phyloP scores from a whole-genome alignment of 2,113 vertebrate genomes.

The Nannospalax galili region DNA sequence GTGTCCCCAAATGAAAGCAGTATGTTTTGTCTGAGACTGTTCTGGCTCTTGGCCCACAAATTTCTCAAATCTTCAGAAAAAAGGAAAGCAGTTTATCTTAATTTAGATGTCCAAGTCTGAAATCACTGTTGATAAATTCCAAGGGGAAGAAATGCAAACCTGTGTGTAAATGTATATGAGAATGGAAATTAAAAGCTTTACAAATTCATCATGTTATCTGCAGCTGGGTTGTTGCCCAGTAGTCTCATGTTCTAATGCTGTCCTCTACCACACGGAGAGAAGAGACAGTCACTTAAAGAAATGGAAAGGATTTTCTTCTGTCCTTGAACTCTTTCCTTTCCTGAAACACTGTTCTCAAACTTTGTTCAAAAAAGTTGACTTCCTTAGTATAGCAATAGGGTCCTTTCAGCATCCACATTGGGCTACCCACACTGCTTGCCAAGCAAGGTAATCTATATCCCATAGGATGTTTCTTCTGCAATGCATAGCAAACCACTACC shows the following conservation, averaged over 20 bases:
- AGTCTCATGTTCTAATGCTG: slow-evolving; percentile 39
- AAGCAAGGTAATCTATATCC: background rate
- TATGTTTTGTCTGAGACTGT: slow-evolving; percentile 70
- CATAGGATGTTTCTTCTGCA: background rate
- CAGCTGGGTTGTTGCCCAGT: slow-evolving; percentile 50
- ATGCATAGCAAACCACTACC: background rate
- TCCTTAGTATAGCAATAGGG: background rate
- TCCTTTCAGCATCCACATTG: background rate
- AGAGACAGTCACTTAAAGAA: slow-evolving; percentile 58
- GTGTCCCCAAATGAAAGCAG: slow-evolving; percentile 67
- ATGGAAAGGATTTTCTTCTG: slow-evolving; percentile 29
- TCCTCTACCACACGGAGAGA: background rate
- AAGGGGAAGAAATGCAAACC: slow-evolving; percentile 60
- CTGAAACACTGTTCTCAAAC: slow-evolving; percentile 28
- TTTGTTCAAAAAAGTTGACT: slow-evolving; percentile 16
- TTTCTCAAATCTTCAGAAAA: slow-evolving; percentile 65
- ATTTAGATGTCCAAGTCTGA: slow-evolving; percentile 57
- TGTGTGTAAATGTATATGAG: slow-evolving; percentile 34
- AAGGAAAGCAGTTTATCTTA: slow-evolving; percentile 67
- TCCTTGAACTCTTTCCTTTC: slow-evolving; percentile 53
- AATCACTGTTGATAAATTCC: slow-evolving; percentile 60
- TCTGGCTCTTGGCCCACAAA: slow-evolving; percentile 48
- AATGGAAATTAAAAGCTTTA: slow-evolving; percentile 50
- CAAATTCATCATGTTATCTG: slow-evolving; percentile 47
- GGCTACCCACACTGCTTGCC: background rate